Conservation (phyloP, 2,797 vertebrate genomes). For the Sebastes iracundus region DNA sequence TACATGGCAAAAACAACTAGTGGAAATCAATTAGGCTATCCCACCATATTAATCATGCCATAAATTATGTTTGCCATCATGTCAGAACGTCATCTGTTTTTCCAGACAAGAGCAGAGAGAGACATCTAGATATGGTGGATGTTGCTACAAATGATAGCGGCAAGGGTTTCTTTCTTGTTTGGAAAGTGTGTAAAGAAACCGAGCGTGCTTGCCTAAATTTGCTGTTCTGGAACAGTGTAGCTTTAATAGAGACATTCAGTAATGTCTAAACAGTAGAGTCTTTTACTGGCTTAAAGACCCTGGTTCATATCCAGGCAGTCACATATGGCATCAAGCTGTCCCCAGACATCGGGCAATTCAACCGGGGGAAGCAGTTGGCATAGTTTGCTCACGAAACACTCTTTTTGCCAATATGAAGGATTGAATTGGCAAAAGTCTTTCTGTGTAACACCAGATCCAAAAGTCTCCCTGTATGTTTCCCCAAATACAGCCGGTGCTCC, state of each 20-base stretch:
- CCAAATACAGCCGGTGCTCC: conserved; percentile 30
- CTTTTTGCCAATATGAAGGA: conserved; percentile 63
- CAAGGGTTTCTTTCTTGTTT: conserved; percentile 16
- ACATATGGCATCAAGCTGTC: conserved; percentile 68
- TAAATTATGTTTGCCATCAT: conserved; percentile 35
- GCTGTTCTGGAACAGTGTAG: conserved; percentile 15
- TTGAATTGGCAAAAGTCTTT: conserved; percentile 69
- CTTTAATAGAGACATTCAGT: conserved; percentile 32
- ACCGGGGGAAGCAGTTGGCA: conserved; percentile 49
- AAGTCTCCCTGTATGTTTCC: conserved; percentile 34
- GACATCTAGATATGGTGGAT: conserved; percentile 4
- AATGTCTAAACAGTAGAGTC: conserved; percentile 24
- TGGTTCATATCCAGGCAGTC: conserved; percentile 57
- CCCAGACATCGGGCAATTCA: conserved; percentile 57
- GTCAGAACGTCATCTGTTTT: conserved; percentile 23
- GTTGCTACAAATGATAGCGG: conserved; percentile 1
- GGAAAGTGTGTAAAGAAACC: neutral
- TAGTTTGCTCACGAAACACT: conserved; percentile 56
- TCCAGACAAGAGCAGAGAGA: conserved; percentile 3
- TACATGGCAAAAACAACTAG: conserved; percentile 14
- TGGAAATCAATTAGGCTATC: conserved; percentile 23
- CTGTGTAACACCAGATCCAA: conserved; percentile 38
- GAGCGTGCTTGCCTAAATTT: neutral
- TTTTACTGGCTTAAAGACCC: conserved; percentile 47
- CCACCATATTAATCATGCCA: conserved; percentile 22